A percentile compares a stretch with the other conserved stretches of the same genome.
phyloP scores from a whole-genome alignment of 2,888 invertebrate species.

The Phaonia tiefii region DNA sequence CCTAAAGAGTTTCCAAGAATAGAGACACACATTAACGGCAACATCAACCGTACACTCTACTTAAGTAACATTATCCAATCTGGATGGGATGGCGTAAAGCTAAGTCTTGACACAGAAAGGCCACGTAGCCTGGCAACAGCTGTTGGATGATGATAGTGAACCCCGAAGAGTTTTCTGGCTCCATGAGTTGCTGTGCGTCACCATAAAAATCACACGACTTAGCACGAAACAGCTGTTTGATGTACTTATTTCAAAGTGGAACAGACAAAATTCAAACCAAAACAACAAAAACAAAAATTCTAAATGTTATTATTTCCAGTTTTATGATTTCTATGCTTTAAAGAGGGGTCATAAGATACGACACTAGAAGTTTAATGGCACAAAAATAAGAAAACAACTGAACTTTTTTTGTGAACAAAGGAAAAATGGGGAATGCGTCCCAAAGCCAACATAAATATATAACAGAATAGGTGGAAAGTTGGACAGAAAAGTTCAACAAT shows the following conservation, averaged over 20 bases:
- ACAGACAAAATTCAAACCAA: not conserved
- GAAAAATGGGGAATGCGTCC: constrained; percentile 25
- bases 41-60: not conserved
- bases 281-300: constrained; percentile 6
- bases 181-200: not conserved
- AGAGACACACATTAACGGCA: not conserved
- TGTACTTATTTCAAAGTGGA: not conserved
- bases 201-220: not conserved
- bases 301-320: constrained; percentile 15
- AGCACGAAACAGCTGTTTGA: constrained; percentile 23
- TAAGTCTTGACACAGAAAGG: constrained; percentile 7
- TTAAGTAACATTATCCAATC: not conserved
- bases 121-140: constrained; percentile 16
- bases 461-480: constrained; percentile 20
- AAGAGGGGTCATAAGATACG: constrained; percentile 10
- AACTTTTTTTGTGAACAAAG: too few species aligned
- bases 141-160: not conserved
- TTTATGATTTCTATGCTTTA: not conserved
- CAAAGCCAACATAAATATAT: too few species aligned
- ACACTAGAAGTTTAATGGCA: constrained; percentile 17
- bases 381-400: not conserved
- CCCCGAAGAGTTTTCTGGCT: not conserved
- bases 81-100: not conserved
- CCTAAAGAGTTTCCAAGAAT: constrained; percentile 1
- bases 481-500: too few species aligned